Evolutionary conservation across 2,797 vertebrate genomes (phyloP), one percentile per base, ranked within the genome.

Genomic region (Typhlichthys subterraneus): DNA sequence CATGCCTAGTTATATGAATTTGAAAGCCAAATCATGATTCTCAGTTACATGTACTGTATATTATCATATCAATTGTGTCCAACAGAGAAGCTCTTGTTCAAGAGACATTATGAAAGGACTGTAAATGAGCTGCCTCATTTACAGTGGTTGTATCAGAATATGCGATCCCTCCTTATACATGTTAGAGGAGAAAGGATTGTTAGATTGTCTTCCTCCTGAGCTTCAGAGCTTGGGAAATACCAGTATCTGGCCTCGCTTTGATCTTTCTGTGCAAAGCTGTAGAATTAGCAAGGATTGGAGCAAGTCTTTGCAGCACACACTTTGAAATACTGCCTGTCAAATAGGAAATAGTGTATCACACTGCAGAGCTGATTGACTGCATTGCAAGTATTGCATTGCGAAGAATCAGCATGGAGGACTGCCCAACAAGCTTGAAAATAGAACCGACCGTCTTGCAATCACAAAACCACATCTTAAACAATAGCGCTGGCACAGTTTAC

Each of bases 401-500:
- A 62, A 77, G 33, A 65, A 12, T 63, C 65, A 69, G 68, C 50
- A 62, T 75, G 62, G 57, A 64, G 46, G 68, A 72, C 53, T 49
- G 74, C 63, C 79, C 79, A 87, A 85, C 78, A 69, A 69, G 73
- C 68, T 63, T 56, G 31, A 72, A 58, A 55, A 63, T 52, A 70
- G 46, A 67, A 70, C 48, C 12, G 19, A 70, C 48, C 19, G 19
- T 31, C 80, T 17, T 49, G 67, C 56, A 70, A 31, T 46, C 69
- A 74, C 55, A 48, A 57, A 60, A 55, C 74, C 60, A 65, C 60
- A 57, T 49, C 45, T 63, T 53, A 47, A 70, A 73, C 76, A 70
- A 9, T 83, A 63, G 84, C 82, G 82, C 83, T 88, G 85, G 83
- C 85, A 85, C 86, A 70, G 72, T 75, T 82, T 83, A 87, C 78